These are phyloP conservation scores for Mya arenaria DNA, from an alignment of 1,140 invertebrate species.

Conservation along the genomic window DNA sequence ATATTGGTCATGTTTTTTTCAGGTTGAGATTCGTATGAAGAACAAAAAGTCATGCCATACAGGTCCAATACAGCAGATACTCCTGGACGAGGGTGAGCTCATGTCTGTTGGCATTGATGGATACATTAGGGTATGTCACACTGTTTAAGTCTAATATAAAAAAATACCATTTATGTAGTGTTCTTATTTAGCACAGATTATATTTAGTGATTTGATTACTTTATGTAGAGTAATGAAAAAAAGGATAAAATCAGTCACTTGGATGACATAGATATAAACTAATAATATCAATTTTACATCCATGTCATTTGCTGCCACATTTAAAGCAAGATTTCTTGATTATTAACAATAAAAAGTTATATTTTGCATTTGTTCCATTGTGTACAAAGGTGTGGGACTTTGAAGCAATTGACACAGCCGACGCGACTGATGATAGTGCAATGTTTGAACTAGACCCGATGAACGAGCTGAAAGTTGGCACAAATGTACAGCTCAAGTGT, in stretches of 20 bases:
- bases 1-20: too few species aligned
- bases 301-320: background rate
- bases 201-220: too few species aligned
- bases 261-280: background rate
- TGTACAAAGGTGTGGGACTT: slow-evolving; percentile 90
- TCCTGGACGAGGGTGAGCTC: slow-evolving; percentile 85
- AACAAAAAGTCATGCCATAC: slow-evolving; percentile 87
- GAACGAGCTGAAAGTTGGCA: slow-evolving; percentile 86
- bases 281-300: background rate
- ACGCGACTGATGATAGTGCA: slow-evolving; percentile 89
- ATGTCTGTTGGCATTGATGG: slow-evolving; percentile 89
- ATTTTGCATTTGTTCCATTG: background rate
- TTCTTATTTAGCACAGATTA: too few species aligned
- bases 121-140: slow-evolving; percentile 84
- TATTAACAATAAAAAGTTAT: background rate
- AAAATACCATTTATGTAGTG: too few species aligned
- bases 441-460: slow-evolving; percentile 92
- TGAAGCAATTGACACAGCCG: slow-evolving; percentile 91
- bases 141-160: background rate
- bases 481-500: slow-evolving; percentile 82
- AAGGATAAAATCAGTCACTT: too few species aligned
- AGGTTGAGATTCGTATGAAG: slow-evolving; percentile 79
- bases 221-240: too few species aligned
- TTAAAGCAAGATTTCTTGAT: background rate
- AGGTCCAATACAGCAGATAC: slow-evolving; percentile 88